Percentiles rank a stretch among this genome's conserved stretches.
These are phyloP conservation scores for Sinodicranocentrus sp. DNA, from an alignment of 2,888 invertebrate genomes.

Conservation along the genomic window DNA sequence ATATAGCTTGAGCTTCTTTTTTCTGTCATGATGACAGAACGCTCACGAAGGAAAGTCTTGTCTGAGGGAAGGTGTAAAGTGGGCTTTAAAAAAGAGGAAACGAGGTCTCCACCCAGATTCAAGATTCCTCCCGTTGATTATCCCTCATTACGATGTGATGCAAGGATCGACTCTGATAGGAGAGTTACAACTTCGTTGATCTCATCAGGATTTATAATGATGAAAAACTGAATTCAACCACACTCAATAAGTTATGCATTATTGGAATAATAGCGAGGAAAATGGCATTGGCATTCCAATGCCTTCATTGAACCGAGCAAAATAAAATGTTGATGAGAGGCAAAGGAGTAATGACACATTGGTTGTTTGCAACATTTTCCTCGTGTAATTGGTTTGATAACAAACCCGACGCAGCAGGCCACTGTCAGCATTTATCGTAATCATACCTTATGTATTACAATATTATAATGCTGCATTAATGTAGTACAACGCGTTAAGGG, in stretches of 20 bases:
- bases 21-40: conserved; percentile 28
- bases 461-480: background rate
- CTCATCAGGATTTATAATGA: background rate
- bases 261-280: background rate
- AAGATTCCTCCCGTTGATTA: conserved; percentile 34
- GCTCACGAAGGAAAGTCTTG: conserved; percentile 44
- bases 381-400: conserved; percentile 47
- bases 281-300: conserved; percentile 29
- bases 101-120: conserved; percentile 56
- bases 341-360: conserved; percentile 33
- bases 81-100: conserved; percentile 52
- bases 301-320: conserved; percentile 16
- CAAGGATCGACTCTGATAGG: background rate
- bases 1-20: conserved; percentile 1
- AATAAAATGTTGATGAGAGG: conserved; percentile 22
- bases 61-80: conserved; percentile 40
- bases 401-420: conserved; percentile 35
- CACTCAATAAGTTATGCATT: conserved; percentile 31
- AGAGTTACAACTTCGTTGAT: background rate
- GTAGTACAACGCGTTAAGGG: background rate
- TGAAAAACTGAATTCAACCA: conserved; percentile 17
- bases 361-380: conserved; percentile 39
- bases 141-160: conserved; percentile 43
- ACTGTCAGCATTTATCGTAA: conserved; percentile 24
- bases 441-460: conserved; percentile 15